Conservation (phyloP, 2,797 vertebrate species). For the Pempheris klunzingeri region DNA sequence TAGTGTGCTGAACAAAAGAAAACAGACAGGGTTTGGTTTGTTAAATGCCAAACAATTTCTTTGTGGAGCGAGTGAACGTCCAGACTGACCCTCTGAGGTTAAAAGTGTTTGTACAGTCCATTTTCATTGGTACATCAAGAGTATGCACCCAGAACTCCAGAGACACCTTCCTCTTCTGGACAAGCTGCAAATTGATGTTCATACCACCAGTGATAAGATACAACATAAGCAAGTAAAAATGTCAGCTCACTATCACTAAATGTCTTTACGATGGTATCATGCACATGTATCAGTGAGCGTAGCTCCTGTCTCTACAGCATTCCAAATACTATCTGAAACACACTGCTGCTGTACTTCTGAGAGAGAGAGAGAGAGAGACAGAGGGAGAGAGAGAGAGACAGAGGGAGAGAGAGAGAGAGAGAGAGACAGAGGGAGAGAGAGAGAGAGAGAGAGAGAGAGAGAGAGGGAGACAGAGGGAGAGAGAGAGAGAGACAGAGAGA, state of each 20-base stretch:
- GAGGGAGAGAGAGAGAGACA: not conserved
- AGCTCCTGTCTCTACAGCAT: not conserved
- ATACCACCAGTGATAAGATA: not conserved
- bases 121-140: not conserved
- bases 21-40: not conserved
- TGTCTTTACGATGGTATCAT: not conserved
- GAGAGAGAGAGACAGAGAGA: not conserved
- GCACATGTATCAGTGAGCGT: not conserved
- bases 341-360: not conserved
- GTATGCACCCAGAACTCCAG: not conserved
- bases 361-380: not conserved
- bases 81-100: too few relatives aligned
- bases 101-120: not conserved
- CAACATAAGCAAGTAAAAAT: not conserved
- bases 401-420: not conserved
- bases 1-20: not conserved
- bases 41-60: not conserved
- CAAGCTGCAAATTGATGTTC: constrained; percentile 1
- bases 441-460: not conserved
- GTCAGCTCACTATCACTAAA: not conserved
- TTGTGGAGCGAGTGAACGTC: not conserved
- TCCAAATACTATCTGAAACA: not conserved
- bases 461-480: not conserved
- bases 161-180: not conserved
- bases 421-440: not conserved